Base-by-base conservation (phyloP, 2,888 invertebrate species). In the Sphinx pinastri region DNA sequence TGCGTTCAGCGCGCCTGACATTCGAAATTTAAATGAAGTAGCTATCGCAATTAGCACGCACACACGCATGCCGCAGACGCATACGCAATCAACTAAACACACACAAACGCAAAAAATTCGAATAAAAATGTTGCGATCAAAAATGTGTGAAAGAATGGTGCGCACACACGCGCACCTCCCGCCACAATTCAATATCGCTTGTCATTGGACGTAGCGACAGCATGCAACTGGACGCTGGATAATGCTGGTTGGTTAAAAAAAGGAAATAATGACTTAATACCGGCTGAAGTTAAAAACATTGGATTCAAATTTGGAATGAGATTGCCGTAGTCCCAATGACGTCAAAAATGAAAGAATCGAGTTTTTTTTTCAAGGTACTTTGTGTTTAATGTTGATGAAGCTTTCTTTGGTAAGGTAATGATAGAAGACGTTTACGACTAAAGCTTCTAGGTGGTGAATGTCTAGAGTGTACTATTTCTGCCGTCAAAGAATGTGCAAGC, bases 1-100 rank as follows among this genome's bases (percentile, higher is more conserved):
- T 76, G 63, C 19, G 79, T 80, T 76, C 71, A 76, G 75, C 79
- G 76, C 80, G 81, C 74, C 88, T 86, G 91, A 90, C 91, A 91
- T 91, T 92, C 92, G 92, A 93, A 93, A 93, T 94, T 93, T 93
- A 93, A 93, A 94, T 93, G 91, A 94, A 94, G 93, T 93, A 92
- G 93, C 91, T 91, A 93, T 94, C 90, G 91, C 92, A 94, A 94
- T 94, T 94, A 94, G 93, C 82, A 80, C 79, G 73, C 74, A 77
- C 77, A 72, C 75, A 60, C 58, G 66, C 66, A 67, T 68, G 51
- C 38, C 68, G 55, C 59, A 60, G 69, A 72, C 77, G 79, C 71
- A 71, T 75, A 71, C 77, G 81, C 80, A 83, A 75, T 75, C 79
- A 81, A 83, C 85, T 85, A 86, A 83, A 86, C 83, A 80, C 88